phyloP scores from a whole-genome alignment of 2,888 invertebrate species.

The Cheilosia variabilis region DNA sequence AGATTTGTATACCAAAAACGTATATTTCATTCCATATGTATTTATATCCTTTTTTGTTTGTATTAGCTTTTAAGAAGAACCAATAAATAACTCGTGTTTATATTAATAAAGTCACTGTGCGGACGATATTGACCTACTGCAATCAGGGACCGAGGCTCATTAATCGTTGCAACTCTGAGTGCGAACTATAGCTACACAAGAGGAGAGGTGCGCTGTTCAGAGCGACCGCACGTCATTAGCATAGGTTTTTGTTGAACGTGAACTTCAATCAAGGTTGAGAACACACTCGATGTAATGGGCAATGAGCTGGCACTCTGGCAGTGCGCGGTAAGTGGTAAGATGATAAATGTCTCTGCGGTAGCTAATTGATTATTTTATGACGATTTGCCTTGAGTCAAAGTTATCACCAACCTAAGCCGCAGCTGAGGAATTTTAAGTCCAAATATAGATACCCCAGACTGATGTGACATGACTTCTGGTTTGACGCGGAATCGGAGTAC shows the following conservation, averaged over 20 bases:
- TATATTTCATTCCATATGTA: neutral
- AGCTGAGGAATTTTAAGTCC: neutral
- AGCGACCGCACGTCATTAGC: slow-evolving; percentile 28
- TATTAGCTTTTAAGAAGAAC: slow-evolving; percentile 12
- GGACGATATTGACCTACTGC: slow-evolving; percentile 7
- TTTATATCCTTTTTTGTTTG: neutral
- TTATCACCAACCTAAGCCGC: neutral
- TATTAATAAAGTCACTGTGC: neutral
- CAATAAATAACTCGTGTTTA: neutral
- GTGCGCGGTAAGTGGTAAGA: neutral
- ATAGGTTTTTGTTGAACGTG: slow-evolving; percentile 33
- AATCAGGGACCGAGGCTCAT: neutral
- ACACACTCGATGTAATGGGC: slow-evolving; percentile 41
- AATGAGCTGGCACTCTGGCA: neutral
- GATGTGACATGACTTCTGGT: no score
- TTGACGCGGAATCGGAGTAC: no score
- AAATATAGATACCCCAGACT: no score
- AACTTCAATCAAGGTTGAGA: slow-evolving; percentile 69
- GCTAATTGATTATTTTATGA: no score
- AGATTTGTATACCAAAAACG: slow-evolving; percentile 1
- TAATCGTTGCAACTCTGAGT: neutral
- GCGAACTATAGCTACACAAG: neutral
- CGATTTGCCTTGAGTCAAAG: no score
- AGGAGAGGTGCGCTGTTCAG: slow-evolving; percentile 18
- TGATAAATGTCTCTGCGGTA: neutral